phyloP scores from a whole-genome alignment of 2,888 invertebrate genomes.

The Acleris emargana region DNA sequence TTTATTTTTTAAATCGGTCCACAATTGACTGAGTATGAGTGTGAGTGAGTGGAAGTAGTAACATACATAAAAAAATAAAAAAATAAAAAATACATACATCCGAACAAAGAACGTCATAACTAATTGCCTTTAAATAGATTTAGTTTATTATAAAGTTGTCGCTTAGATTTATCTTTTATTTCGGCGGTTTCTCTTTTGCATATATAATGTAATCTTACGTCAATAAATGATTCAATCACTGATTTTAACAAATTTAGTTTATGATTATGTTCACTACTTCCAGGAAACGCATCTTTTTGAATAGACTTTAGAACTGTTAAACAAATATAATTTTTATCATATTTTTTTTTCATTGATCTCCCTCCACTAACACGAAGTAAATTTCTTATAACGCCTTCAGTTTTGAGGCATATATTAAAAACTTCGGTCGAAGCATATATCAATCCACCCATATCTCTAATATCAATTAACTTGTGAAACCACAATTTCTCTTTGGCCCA shows the following conservation, averaged over 20 bases:
- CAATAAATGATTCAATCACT: constrained; percentile 1
- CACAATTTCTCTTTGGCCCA: constrained; percentile 8
- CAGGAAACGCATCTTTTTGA: not conserved
- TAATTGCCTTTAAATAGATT: no score
- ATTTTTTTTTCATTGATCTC: not conserved
- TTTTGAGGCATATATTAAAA: not conserved
- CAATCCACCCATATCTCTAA: constrained; percentile 12
- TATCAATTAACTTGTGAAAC: constrained; percentile 4
- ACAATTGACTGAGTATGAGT: no score
- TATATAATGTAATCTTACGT: not conserved
- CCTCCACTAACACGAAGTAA: not conserved
- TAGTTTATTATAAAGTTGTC: no score
- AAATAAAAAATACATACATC: no score
- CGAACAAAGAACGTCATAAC: no score
- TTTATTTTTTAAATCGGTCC: no score
- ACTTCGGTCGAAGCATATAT: constrained; percentile 1
- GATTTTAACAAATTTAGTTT: not conserved
- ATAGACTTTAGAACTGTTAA: not conserved
- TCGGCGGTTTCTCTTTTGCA: not conserved
- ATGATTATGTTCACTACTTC: not conserved
- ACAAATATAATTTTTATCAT: not conserved
- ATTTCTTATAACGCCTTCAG: constrained; percentile 1
- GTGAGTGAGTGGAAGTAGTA: no score
- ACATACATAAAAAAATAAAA: no score
- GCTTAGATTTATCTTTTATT: no score